Conservation (phyloP, 2,888 invertebrate species). For the Cerastoderma edule region DNA sequence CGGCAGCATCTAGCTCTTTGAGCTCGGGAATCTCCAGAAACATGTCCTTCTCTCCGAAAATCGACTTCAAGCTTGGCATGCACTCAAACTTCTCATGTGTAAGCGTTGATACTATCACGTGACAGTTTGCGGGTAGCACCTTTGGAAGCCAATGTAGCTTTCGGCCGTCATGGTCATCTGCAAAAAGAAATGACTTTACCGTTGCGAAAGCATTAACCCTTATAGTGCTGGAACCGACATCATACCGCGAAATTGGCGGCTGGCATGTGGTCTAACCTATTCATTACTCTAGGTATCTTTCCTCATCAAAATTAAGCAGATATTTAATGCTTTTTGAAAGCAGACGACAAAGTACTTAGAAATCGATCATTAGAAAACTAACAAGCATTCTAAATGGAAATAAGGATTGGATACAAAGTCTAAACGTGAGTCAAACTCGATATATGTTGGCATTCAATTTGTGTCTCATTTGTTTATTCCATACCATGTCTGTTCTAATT, state of each 20-base stretch:
- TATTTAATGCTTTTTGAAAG: too few relatives aligned
- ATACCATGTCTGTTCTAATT: too few relatives aligned
- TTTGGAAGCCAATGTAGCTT: slow-evolving; percentile 91
- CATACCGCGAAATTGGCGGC: background rate
- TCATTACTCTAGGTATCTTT: background rate
- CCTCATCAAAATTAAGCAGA: background rate
- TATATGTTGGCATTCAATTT: too few relatives aligned
- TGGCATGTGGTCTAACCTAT: background rate
- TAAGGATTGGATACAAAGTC: too few relatives aligned
- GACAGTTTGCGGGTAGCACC: slow-evolving; percentile 89
- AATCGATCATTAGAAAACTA: too few relatives aligned
- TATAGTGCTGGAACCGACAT: too few relatives aligned
- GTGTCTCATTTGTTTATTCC: too few relatives aligned
- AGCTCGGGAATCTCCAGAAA: slow-evolving; percentile 74
- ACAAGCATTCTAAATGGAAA: too few relatives aligned
- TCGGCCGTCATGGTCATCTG: slow-evolving; percentile 85
- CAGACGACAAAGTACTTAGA: too few relatives aligned
- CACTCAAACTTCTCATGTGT: slow-evolving; percentile 74
- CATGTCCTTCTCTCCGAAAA: slow-evolving; percentile 61
- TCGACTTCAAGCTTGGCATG: slow-evolving; percentile 64
- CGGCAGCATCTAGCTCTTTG: slow-evolving; percentile 68
- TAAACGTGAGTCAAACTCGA: too few relatives aligned
- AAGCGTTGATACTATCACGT: slow-evolving; percentile 86
- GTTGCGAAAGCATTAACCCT: too few relatives aligned
- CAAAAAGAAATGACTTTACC: slow-evolving; percentile 16